Conservation (phyloP, 1,140 invertebrate species). For the Anastrepha ludens region DNA sequence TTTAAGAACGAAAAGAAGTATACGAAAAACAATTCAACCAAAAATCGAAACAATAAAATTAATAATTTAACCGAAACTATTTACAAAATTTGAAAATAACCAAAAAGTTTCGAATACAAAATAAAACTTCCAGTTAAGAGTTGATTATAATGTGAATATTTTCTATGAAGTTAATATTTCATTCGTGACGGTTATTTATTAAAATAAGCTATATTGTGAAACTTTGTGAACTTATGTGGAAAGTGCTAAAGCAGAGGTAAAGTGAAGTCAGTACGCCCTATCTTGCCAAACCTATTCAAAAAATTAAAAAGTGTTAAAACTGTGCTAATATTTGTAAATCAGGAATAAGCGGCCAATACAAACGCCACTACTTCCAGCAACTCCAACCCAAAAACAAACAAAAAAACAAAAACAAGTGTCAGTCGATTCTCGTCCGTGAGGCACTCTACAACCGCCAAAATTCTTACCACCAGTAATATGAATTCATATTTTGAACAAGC, state of each 20-base stretch:
- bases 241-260: background rate
- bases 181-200: background rate
- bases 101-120: background rate
- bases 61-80: background rate
- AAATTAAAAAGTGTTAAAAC: background rate
- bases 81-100: background rate
- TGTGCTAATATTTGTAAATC: background rate
- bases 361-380: background rate
- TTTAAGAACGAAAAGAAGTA: constrained; percentile 61
- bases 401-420: background rate
- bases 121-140: background rate
- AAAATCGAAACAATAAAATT: constrained; percentile 42
- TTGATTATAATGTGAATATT: too few species aligned
- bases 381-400: background rate
- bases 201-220: background rate
- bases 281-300: background rate
- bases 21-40: constrained; percentile 62
- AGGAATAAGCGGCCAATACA: background rate
- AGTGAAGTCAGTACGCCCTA: background rate
- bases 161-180: background rate
- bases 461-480: constrained; percentile 80
- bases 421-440: too few species aligned
- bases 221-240: background rate
- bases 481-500: constrained; percentile 95
- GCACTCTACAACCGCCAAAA: constrained; percentile 66